Evolutionary conservation across 2,797 vertebrate species (phyloP), one percentile per base, ranked within the genome.

Genomic region (Limosa lapponica): DNA sequence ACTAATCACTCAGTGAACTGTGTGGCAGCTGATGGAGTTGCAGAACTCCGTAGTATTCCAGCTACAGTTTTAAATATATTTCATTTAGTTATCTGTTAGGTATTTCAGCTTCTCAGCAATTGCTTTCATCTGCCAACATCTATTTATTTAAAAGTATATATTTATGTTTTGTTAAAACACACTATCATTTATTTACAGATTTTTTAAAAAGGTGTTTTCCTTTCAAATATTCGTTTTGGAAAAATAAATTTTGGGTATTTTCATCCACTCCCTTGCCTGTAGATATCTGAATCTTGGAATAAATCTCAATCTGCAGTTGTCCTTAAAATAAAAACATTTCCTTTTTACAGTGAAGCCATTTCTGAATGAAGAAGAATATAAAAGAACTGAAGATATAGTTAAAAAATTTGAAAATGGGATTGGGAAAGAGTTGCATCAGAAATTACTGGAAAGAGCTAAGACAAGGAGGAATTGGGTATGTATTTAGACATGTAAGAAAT

Each of bases 381-480:
- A 97, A 87, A 98, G 96, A 86, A 99, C 99, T 1, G 89, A 95
- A 34, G 96, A 97, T 62, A 98, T 98, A 90, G 99, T 99, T 90
- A 98, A 97, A 95, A 98, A 81, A 25, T 99, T 99, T 98, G 97
- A 98, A 97, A 97, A 98, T 81, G 99, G 99, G 27, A 95, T 99
- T 73, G 99, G 99, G 67, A 96, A 97, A 97, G 98, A 98, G 82
- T 97, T 99, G 70, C 99, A 99, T 32, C 98, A 99, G 91, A 99
- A 99, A 94, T 98, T 99, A 72, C 98, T 99, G 87, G 98, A 99
- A 95, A 98, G 99, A 97, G 99, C 99, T 87, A 98, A 98, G 96
- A 97, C 80, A 17, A 98, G 97, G 97, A 99, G 96, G 90, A 99
- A 99, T 96, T 99, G 99, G 99, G 99, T 99, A 95, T 27, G 96